These are phyloP conservation scores for Siderastrea radians DNA, from an alignment of 92 coral and sea anemone species.

Conservation along the genomic window DNA sequence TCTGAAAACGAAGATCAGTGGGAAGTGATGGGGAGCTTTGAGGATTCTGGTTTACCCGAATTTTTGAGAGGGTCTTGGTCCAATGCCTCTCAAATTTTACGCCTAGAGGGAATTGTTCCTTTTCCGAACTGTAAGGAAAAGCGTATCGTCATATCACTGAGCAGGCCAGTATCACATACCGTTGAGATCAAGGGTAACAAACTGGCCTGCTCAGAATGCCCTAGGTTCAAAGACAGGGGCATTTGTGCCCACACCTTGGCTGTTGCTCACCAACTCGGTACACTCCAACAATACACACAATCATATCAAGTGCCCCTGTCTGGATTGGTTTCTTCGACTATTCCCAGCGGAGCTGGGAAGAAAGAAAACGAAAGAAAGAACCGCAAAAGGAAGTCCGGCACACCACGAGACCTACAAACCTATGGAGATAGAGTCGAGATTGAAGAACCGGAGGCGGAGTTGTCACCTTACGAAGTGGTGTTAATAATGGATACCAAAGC, in stretches of 20 bases:
- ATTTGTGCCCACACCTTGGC: constrained; percentile 66
- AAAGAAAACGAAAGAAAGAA: constrained; percentile 26
- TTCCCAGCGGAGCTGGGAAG: constrained; percentile 40
- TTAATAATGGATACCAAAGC: constrained; percentile 4
- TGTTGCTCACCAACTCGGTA: constrained; percentile 42
- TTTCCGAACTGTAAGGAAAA: constrained; percentile 49
- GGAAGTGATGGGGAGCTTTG: constrained; percentile 37
- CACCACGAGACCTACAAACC: constrained; percentile 28
- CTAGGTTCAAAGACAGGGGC: constrained; percentile 34
- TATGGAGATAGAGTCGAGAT: constrained; percentile 16
- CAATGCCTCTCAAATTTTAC: constrained; percentile 50
- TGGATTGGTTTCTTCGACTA: constrained; percentile 6
- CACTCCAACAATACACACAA: constrained; percentile 2
- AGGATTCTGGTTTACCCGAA: constrained; percentile 54
- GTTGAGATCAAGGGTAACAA: constrained; percentile 37
- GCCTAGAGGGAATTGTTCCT: constrained; percentile 62
- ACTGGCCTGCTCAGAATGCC: constrained; percentile 30
- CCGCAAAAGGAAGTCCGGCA: constrained; percentile 29
- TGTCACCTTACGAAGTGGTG: too few relatives aligned
- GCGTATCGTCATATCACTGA: constrained; percentile 51
- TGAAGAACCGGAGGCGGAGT: constrained; percentile 1
- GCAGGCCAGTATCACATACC: constrained; percentile 51
- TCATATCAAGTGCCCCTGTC: constrained; percentile 37
- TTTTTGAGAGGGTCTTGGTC: constrained; percentile 67
- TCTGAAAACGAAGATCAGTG: not conserved